Base-by-base conservation (phyloP, 1,140 invertebrate species). In the Bilobella aurantiaca region DNA sequence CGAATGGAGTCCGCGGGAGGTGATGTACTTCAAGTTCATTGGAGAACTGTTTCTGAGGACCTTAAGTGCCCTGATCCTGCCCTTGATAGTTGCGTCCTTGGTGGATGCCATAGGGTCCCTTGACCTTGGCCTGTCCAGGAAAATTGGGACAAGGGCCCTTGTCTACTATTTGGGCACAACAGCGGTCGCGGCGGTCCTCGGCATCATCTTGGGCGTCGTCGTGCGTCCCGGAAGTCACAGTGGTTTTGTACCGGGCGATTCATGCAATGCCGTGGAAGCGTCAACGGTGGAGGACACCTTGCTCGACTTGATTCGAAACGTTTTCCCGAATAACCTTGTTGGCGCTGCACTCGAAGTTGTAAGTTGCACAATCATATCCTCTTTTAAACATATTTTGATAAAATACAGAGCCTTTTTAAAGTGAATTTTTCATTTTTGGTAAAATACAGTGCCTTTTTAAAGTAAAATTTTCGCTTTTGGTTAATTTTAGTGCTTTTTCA, bases 281-380 rank as follows among this genome's bases (percentile, higher is more conserved):
- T 79, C 79, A 37, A 81, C 83, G 3, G 73, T 82, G 16, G n/a
- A n/a, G n/a, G 85, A 86, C 74, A 83, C 84, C 23, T 78, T 86
- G 31, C 76, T 86, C 67, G 84, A 86, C 74, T 75, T 86, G 30
- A 76, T 86, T 80, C 91, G 91, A 77, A 96, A 95, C 75, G 82
- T 96, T 73, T 93, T 96, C 75, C 92, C 93, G 14, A 87, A 90
- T 49, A 96, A 96, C 80, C 81, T 96, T 30, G 58, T 34, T 12
- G 58, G 93, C 78, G 90, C 92, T 0, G 86, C 87, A 61, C 82
- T 90, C 60, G 77, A 80, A 42, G n/a, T 8, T 3, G 65, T 67
- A 34, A 63, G 61, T 67, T 3, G 5, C 16, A 29, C 28, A 8
- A 42, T 42, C 34, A 8, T 14, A 3, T 62, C 5, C 12, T 18